Percentiles rank a stretch among this genome's conserved stretches.
Conservation (phyloP, 2,113 vertebrate species). For the Castor canadensis region DNA sequence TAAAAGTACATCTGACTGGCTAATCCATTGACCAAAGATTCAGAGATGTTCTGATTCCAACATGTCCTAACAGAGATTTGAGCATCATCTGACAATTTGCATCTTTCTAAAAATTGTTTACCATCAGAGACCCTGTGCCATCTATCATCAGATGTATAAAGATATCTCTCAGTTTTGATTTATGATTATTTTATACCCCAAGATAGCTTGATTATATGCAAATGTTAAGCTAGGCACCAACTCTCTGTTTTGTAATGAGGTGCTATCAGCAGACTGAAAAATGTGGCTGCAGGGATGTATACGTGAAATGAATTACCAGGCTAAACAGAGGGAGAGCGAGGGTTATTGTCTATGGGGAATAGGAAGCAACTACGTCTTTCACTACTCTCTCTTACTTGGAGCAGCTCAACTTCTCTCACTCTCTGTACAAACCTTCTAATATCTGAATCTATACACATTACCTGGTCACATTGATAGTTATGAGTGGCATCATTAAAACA, state of each 20-base stretch:
- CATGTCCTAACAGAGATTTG: neutral
- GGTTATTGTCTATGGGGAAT: neutral
- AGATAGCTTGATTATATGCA: neutral
- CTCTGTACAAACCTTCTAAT: neutral
- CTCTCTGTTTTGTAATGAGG: neutral
- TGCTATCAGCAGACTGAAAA: neutral
- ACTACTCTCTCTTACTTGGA: neutral
- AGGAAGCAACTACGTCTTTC: neutral
- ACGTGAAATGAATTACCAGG: neutral
- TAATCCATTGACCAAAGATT: neutral
- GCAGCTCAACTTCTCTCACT: neutral
- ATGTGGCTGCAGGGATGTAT: neutral
- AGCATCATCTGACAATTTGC: neutral
- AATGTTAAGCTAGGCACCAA: neutral
- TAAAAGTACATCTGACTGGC: neutral
- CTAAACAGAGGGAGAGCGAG: neutral
- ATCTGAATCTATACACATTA: neutral
- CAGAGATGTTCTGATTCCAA: neutral
- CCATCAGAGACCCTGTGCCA: neutral
- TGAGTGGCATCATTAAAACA: no score
- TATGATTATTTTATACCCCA: neutral
- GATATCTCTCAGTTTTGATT: constrained; percentile 7
- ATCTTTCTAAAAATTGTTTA: neutral
- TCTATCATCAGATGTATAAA: neutral
- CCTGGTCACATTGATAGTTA: no score